Percentiles rank a stretch among this genome's conserved stretches.
These are phyloP conservation scores for Setophaga kirtlandii DNA, from an alignment of 2,113 vertebrate genomes.

Conservation along the genomic window DNA sequence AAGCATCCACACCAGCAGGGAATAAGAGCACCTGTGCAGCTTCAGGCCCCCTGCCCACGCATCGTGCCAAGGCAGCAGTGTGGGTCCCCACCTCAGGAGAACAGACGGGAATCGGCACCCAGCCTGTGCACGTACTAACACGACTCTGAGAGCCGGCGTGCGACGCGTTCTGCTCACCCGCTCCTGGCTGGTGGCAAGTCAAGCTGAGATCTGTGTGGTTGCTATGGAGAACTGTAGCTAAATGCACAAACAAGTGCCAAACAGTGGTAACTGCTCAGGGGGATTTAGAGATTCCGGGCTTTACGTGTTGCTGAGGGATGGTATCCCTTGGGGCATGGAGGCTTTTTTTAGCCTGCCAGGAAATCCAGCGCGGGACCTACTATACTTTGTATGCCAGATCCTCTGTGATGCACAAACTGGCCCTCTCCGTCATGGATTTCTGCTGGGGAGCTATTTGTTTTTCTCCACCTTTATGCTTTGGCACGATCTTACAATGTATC, in stretches of 20 bases:
- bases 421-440: not conserved
- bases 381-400: not conserved
- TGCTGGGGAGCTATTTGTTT: not conserved
- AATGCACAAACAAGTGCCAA: slow-evolving; percentile 17
- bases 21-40: not conserved
- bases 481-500: not conserved
- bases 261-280: not conserved
- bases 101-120: not conserved
- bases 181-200: not conserved
- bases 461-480: not conserved
- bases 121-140: not conserved
- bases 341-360: not conserved
- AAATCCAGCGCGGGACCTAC: not conserved
- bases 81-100: not conserved
- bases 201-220: slow-evolving; percentile 1
- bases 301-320: not conserved
- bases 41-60: not conserved
- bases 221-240: slow-evolving; percentile 39
- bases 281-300: not conserved
- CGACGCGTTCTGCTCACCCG: fast-evolving
- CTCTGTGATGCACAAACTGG: not conserved
- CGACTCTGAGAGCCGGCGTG: not conserved
- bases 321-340: not conserved
- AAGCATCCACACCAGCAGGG: not conserved
- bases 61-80: fast-evolving